Conservation (phyloP, 2,113 vertebrate genomes). For the Alligator mississippiensis region DNA sequence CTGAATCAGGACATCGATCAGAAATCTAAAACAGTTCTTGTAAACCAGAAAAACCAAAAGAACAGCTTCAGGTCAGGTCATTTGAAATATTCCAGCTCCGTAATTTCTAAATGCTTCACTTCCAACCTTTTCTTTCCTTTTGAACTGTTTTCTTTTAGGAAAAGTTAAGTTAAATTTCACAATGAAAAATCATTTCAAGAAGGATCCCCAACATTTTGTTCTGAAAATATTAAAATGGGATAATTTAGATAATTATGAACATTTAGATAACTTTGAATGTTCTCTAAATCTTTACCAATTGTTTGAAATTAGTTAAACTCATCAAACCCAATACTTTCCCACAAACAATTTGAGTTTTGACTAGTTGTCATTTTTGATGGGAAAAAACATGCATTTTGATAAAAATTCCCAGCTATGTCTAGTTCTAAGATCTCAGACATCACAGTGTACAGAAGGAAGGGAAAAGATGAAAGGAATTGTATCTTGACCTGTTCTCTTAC, state of each 20-base stretch:
- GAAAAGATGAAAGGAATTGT: neutral
- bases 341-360: neutral
- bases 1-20: neutral
- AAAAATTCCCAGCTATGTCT: neutral
- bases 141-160: neutral
- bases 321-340: neutral
- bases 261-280: no score
- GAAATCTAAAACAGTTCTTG: no score
- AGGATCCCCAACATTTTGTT: neutral
- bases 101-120: neutral
- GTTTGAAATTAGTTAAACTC: no score
- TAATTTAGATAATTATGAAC: no score
- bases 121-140: neutral
- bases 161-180: neutral
- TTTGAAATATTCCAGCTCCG: no score
- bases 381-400: no score
- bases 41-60: no score
- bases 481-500: neutral
- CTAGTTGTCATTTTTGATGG: neutral
- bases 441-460: neutral
- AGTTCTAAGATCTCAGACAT: neutral
- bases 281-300: no score
- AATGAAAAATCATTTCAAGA: neutral
- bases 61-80: no score
- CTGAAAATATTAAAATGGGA: neutral